A percentile compares a stretch with the other conserved stretches of the same genome.
Evolutionary conservation across 2,113 vertebrate species (phyloP).

Genomic region (Bubalus kerabau): DNA sequence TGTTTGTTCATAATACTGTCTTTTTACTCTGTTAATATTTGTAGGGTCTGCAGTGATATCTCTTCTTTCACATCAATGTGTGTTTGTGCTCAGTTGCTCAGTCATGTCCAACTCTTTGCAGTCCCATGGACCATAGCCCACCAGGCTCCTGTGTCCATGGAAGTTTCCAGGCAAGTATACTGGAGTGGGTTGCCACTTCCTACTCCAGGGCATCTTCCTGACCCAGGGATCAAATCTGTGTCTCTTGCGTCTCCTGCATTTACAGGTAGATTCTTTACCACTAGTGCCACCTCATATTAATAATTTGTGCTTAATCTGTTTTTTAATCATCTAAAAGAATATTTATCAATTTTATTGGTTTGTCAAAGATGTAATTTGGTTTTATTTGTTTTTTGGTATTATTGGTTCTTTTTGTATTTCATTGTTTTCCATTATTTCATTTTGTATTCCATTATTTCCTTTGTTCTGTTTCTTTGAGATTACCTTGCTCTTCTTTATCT

Average conservation of each 20-base stretch:
- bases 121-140: neutral
- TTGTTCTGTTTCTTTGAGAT: neutral
- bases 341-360: neutral
- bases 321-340: neutral
- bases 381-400: neutral
- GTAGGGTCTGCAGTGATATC: neutral
- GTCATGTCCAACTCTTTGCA: neutral
- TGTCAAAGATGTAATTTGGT: neutral
- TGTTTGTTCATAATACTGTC: neutral
- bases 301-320: neutral
- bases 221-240: fast-evolving
- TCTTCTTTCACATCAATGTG: neutral
- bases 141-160: neutral
- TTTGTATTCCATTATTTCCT: neutral
- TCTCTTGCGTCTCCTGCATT: neutral
- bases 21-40: neutral
- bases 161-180: neutral
- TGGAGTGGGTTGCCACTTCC: neutral
- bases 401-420: neutral
- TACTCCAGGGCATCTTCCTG: neutral
- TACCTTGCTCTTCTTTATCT: neutral
- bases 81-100: neutral
- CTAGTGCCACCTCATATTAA: neutral
- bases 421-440: neutral
- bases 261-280: neutral